A percentile compares a stretch with the other conserved stretches of the same genome.
phyloP scores from a whole-genome alignment of 1,140 invertebrate genomes.

The Diprion similis region DNA sequence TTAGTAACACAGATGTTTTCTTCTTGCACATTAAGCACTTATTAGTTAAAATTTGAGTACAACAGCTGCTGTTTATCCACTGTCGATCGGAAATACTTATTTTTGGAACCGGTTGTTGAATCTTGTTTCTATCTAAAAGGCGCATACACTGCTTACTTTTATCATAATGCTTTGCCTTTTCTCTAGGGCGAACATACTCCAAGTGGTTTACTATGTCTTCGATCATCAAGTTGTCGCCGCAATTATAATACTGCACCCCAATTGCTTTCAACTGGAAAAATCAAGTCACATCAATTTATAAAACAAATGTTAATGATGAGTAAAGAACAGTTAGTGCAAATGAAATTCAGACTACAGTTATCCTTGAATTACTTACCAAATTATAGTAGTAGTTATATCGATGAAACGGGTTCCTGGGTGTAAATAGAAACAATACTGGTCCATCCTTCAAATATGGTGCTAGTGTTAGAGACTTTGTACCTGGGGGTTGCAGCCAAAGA shows the following conservation, averaged over 20 bases:
- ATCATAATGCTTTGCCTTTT: conserved; percentile 33
- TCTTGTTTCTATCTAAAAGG: conserved; percentile 33
- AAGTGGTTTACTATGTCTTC: conserved; percentile 48
- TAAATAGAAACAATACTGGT: conserved; percentile 75
- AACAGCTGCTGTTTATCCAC: conserved; percentile 60
- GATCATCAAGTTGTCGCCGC: conserved; percentile 61
- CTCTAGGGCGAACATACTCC: conserved; percentile 35
- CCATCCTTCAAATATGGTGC: conserved; percentile 69
- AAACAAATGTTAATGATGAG: conserved; percentile 19
- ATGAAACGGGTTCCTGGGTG: conserved; percentile 72
- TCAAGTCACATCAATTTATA: not conserved
- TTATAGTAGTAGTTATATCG: conserved; percentile 67
- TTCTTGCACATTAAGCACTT: conserved; percentile 50
- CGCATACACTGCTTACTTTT: conserved; percentile 36
- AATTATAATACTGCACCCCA: conserved; percentile 73
- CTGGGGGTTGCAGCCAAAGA: conserved; percentile 69
- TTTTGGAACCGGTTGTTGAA: conserved; percentile 24
- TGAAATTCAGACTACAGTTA: conserved; percentile 14
- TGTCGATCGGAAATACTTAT: conserved; percentile 42
- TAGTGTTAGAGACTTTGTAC: conserved; percentile 69
- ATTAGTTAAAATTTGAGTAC: conserved; percentile 50
- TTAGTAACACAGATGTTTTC: conserved; percentile 11
- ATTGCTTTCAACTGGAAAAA: conserved; percentile 69
- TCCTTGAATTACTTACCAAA: conserved; percentile 62
- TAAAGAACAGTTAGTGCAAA: conserved; percentile 25